These are phyloP conservation scores for Dioctria rufipes DNA, from an alignment of 2,888 invertebrate species.

Conservation along the genomic window DNA sequence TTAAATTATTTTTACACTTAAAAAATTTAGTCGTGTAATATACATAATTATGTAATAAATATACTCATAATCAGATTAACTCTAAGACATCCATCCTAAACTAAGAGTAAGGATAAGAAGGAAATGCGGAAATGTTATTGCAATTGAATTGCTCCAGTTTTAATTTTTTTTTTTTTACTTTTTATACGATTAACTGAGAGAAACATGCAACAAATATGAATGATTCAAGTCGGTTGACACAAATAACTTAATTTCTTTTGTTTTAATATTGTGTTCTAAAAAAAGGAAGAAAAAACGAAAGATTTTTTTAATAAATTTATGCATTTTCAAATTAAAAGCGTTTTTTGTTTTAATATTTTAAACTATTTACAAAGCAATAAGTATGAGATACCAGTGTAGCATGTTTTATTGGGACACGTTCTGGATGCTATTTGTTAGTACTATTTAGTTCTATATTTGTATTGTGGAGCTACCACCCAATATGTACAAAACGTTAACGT, in stretches of 20 bases:
- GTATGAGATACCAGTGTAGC: too few relatives aligned
- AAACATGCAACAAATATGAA: slow-evolving; percentile 1
- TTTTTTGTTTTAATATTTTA: too few relatives aligned
- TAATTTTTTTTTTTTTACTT: slow-evolving; percentile 32
- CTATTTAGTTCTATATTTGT: too few relatives aligned
- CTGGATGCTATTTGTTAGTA: too few relatives aligned
- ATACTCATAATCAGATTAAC: slow-evolving; percentile 49
- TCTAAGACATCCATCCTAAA: slow-evolving; percentile 32
- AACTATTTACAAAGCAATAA: too few relatives aligned
- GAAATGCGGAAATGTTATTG: slow-evolving; percentile 36
- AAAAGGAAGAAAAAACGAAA: background rate
- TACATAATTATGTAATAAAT: slow-evolving; percentile 26
- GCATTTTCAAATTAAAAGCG: too few relatives aligned
- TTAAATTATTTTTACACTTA: slow-evolving; percentile 58
- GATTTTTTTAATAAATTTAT: too few relatives aligned
- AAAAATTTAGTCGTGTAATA: slow-evolving; percentile 54
- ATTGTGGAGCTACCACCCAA: too few relatives aligned
- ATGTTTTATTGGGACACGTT: too few relatives aligned
- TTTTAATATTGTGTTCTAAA: slow-evolving; percentile 14
- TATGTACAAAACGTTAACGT: too few relatives aligned
- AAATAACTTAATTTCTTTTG: slow-evolving; percentile 29
- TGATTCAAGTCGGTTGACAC: slow-evolving; percentile 9
- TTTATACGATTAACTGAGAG: slow-evolving; percentile 45
- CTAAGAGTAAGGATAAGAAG: slow-evolving; percentile 37
- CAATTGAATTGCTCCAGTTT: slow-evolving; percentile 51